phyloP scores from a whole-genome alignment of 2,888 invertebrate species.

The Lymantria monacha region DNA sequence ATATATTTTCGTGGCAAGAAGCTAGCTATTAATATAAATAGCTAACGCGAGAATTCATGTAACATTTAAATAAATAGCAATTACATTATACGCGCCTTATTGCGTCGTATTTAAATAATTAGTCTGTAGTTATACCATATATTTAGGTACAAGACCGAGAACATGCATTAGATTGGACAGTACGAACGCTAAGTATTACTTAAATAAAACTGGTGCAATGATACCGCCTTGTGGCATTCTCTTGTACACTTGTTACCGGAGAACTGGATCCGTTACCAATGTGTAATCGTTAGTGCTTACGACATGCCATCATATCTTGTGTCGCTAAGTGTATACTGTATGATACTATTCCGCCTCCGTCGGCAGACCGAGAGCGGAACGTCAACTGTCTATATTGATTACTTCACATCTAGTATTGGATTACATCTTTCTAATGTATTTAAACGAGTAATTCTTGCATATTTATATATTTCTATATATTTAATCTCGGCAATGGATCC shows the following conservation, averaged over 20 bases:
- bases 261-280: not conserved
- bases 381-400: not conserved
- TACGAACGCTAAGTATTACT: not conserved
- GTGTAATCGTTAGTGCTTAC: not conserved
- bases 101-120: too few relatives aligned
- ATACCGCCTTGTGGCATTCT: not conserved
- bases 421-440: not conserved
- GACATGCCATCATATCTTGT: not conserved
- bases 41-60: too few relatives aligned
- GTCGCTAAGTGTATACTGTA: not conserved
- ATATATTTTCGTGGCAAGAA: too few relatives aligned
- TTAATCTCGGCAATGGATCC: too few relatives aligned
- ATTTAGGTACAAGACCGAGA: not conserved
- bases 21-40: too few relatives aligned
- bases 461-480: too few relatives aligned
- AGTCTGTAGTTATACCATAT: too few relatives aligned
- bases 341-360: not conserved
- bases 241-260: not conserved
- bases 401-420: not conserved
- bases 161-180: not conserved
- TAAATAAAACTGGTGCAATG: not conserved
- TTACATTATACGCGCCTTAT: too few relatives aligned
- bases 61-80: too few relatives aligned
- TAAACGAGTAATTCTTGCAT: too few relatives aligned
- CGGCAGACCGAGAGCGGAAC: not conserved